These are phyloP conservation scores for Mystacornis crossleyi DNA, from an alignment of 2,113 vertebrate species.

Conservation along the genomic window DNA sequence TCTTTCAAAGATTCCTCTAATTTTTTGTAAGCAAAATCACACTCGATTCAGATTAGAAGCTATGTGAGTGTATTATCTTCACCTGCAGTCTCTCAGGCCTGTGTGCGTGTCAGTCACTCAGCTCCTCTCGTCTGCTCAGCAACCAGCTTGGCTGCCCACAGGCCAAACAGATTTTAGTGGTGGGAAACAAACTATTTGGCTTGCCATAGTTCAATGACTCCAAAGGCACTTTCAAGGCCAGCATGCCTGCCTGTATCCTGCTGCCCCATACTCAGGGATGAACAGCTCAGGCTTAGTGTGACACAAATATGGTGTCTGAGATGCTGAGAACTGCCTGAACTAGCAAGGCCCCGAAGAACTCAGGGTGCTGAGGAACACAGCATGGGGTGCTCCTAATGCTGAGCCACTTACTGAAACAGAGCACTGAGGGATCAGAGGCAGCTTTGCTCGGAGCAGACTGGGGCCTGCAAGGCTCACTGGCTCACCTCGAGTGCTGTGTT, in stretches of 20 bases:
- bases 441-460: background rate
- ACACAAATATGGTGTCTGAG: rapidly evolving
- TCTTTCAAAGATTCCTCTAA: background rate
- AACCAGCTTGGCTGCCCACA: background rate
- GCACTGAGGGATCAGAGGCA: rapidly evolving
- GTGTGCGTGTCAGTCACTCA: background rate
- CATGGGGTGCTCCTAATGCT: rapidly evolving
- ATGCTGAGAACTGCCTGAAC: background rate
- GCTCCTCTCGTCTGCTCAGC: background rate
- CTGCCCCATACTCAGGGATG: too few species aligned
- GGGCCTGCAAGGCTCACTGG: background rate
- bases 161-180: background rate
- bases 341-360: too few species aligned
- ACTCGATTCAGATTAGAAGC: background rate
- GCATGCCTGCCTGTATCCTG: rapidly evolving
- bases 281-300: rapidly evolving
- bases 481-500: rapidly evolving
- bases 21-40: background rate
- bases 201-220: background rate
- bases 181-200: background rate
- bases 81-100: background rate
- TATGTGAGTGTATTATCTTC: background rate
- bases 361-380: background rate
- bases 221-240: background rate
- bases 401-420: background rate